Conservation (phyloP, 1,140 invertebrate species). For the Triops longicaudatus region DNA sequence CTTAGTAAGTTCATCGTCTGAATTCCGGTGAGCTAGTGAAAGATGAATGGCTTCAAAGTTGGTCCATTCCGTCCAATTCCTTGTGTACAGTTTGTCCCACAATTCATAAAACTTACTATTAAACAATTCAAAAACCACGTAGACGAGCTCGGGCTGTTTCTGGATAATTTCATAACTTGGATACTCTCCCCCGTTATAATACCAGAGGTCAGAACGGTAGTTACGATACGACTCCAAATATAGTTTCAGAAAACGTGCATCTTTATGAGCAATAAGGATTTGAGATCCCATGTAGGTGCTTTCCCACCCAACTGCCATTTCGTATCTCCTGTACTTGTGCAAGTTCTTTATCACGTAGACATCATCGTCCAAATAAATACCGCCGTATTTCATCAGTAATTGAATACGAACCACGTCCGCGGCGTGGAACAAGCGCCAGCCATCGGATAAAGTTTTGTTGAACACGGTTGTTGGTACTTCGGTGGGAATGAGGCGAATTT, state of each 20-base stretch:
- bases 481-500: slow-evolving; percentile 26
- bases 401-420: slow-evolving; percentile 39
- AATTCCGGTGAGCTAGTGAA: neutral
- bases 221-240: slow-evolving; percentile 36
- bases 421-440: slow-evolving; percentile 36
- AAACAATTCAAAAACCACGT: neutral
- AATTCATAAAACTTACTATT: neutral
- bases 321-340: slow-evolving; percentile 37
- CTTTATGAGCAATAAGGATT: slow-evolving; percentile 37
- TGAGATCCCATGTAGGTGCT: slow-evolving; percentile 38
- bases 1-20: neutral
- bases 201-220: slow-evolving; percentile 33
- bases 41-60: neutral
- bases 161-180: neutral
- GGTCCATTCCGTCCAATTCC: neutral
- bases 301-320: slow-evolving; percentile 38
- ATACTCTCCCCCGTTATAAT: slow-evolving; percentile 37
- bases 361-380: slow-evolving; percentile 42
- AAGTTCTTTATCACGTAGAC: slow-evolving; percentile 38
- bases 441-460: slow-evolving; percentile 29
- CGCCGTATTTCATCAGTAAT: slow-evolving; percentile 38
- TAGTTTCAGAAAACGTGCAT: slow-evolving; percentile 36
- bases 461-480: slow-evolving; percentile 33
- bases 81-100: neutral
- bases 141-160: neutral